Evolutionary conservation across 1,140 invertebrate genomes (phyloP), one percentile per base, ranked within the genome.

Genomic region (Microplitis mediator): DNA sequence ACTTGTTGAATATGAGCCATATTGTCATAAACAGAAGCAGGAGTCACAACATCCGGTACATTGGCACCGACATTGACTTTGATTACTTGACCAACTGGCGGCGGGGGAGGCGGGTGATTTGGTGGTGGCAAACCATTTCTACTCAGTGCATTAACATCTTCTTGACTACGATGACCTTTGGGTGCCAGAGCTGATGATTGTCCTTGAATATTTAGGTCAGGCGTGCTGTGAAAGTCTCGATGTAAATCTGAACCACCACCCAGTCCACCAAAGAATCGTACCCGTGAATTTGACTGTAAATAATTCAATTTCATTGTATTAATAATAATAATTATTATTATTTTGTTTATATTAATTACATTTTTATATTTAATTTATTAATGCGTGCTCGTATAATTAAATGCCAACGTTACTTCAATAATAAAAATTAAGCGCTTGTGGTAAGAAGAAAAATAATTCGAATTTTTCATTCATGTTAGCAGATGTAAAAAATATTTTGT

Each of bases 211-310:
- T 90, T 90, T 34, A 96, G 82, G 85, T 97, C 95, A 0, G 95
- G 95, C 31, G 95, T 96, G 63, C 94, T 95, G 82, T 96, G 95
- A 86, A 96, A 97, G 73, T 93, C 93, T 69, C 95, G 90, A 75
- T 95, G 93, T 13, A 96, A 88, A 77, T 92, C 90, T 8, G 86
- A 86, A 63, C 86, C 84, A n/a, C 85, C 83, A 32, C 85, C 86
- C n/a, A 86, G 79, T 51, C 88, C 85, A 62, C 87, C 88, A 66
- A 89, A 87, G 80, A 91, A 91, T 36, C 89, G 86, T 39, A 90
- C 88, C 75, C 88, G 84, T 45, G 83, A 84, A 74, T 77, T 86
- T 13, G 83, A 82, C 87, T 89, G 80, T 13, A 81, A 82, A 56
- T 78, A 62, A 52, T 66, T 45, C 36, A 58, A 11, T 64, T 71